phyloP scores from a whole-genome alignment of 2,113 vertebrate genomes.

The Callopanchax toddi region DNA sequence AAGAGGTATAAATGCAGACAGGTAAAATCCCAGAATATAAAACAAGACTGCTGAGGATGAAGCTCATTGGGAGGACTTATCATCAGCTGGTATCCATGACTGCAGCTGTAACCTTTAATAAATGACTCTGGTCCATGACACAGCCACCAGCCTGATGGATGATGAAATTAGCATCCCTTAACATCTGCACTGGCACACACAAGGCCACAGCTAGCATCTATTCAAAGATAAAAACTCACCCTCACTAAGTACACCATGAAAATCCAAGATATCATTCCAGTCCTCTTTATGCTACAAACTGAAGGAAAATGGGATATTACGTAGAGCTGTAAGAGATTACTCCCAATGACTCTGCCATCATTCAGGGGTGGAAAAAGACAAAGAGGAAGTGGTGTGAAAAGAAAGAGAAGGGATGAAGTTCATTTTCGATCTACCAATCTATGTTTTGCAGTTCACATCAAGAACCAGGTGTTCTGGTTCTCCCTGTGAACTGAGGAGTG shows the following conservation, averaged over 20 bases:
- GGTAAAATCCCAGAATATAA: constrained; percentile 32
- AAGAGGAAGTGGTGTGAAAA: no score
- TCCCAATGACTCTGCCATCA: not conserved
- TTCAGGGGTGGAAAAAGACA: not conserved
- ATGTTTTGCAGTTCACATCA: no score
- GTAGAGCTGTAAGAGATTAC: not conserved
- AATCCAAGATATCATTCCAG: constrained; percentile 28
- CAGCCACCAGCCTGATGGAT: constrained; percentile 44
- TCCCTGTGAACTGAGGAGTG: no score
- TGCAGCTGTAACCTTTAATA: constrained; percentile 69
- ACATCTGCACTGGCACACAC: constrained; percentile 36
- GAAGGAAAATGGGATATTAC: constrained; percentile 5
- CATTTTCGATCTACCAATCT: no score
- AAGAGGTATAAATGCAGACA: constrained; percentile 24
- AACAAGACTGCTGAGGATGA: constrained; percentile 40
- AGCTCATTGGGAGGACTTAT: constrained; percentile 69
- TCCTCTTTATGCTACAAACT: constrained; percentile 35
- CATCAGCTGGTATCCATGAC: constrained; percentile 60
- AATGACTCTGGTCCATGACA: constrained; percentile 70
- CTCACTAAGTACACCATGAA: not conserved
- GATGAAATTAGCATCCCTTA: constrained; percentile 67
- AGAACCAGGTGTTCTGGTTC: no score
- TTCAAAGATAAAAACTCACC: constrained; percentile 7
- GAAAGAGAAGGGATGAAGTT: no score
- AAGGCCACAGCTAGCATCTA: constrained; percentile 3